Conservation (phyloP, 1,140 invertebrate genomes). For the Caenorhabditis elegans region DNA sequence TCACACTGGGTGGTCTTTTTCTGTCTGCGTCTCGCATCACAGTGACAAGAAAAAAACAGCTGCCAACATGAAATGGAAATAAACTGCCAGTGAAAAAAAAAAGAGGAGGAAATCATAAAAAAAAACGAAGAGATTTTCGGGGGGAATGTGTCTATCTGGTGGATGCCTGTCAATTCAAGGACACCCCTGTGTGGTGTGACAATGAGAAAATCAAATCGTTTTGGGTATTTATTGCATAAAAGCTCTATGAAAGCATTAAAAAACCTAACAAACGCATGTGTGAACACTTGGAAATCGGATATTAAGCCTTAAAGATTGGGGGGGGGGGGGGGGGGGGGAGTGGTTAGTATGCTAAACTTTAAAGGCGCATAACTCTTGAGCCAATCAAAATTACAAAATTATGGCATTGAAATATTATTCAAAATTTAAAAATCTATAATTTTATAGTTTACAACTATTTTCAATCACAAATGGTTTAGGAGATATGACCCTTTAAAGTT, state of each 20-base stretch:
- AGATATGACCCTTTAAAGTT: too few species aligned
- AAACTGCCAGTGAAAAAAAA: too few species aligned
- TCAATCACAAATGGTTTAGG: too few species aligned
- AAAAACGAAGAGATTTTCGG: too few species aligned
- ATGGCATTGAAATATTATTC: too few species aligned
- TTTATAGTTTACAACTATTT: too few species aligned
- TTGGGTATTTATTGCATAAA: background rate
- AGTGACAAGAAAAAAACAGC: background rate
- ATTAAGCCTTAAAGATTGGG: too few species aligned
- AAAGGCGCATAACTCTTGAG: too few species aligned
- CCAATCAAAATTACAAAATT: too few species aligned
- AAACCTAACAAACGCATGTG: background rate
- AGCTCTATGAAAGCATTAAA: background rate
- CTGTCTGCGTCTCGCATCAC: background rate
- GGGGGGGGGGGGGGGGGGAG: too few species aligned
- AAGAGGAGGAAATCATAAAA: conserved; percentile 12
- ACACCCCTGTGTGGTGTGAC: background rate
- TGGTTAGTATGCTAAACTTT: too few species aligned
- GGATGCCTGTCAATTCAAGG: conserved; percentile 28
- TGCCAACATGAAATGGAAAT: conserved; percentile 11
- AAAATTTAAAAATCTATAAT: too few species aligned
- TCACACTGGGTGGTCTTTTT: background rate
- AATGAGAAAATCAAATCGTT: background rate
- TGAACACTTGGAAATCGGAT: background rate
- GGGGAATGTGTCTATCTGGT: background rate